Evolutionary conservation across 2,797 vertebrate genomes (phyloP).

Genomic region (Pampus argenteus): DNA sequence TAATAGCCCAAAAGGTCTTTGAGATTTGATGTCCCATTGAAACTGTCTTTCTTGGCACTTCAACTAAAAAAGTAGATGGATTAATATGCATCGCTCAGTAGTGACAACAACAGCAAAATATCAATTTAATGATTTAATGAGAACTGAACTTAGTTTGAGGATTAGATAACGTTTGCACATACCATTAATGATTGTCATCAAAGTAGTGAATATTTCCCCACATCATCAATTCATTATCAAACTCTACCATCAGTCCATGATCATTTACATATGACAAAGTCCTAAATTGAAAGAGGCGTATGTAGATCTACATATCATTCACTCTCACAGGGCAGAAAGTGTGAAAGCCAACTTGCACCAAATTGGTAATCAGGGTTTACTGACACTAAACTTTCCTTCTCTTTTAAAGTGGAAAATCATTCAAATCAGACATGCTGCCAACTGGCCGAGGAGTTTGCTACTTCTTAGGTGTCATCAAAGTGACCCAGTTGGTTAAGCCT

Average conservation of each 20-base stretch:
- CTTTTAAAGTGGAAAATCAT: constrained; percentile 57
- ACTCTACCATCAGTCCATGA: neutral
- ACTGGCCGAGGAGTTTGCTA: constrained; percentile 65
- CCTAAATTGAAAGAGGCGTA: constrained; percentile 7
- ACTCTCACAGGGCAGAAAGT: constrained; percentile 5
- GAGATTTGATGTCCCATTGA: constrained; percentile 7
- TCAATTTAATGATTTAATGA: too few relatives aligned
- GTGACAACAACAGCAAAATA: too few relatives aligned
- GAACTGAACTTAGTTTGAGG: neutral
- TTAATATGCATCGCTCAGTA: neutral
- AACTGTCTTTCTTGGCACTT: neutral
- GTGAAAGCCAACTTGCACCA: constrained; percentile 47
- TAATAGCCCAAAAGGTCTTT: constrained; percentile 54
- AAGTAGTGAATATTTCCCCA: constrained; percentile 16
- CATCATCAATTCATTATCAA: constrained; percentile 15
- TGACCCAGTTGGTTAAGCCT: constrained; percentile 81
- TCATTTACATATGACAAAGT: constrained; percentile 41
- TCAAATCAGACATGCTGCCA: constrained; percentile 64
- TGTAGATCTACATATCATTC: constrained; percentile 37
- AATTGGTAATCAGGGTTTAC: constrained; percentile 42
- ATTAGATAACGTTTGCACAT: constrained; percentile 13
- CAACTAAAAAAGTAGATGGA: neutral
- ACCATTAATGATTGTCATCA: neutral
- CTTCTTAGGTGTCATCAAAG: constrained; percentile 76
- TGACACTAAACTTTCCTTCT: constrained; percentile 17